phyloP scores from a whole-genome alignment of 1,140 invertebrate genomes.

The Dinoponera quadriceps region DNA sequence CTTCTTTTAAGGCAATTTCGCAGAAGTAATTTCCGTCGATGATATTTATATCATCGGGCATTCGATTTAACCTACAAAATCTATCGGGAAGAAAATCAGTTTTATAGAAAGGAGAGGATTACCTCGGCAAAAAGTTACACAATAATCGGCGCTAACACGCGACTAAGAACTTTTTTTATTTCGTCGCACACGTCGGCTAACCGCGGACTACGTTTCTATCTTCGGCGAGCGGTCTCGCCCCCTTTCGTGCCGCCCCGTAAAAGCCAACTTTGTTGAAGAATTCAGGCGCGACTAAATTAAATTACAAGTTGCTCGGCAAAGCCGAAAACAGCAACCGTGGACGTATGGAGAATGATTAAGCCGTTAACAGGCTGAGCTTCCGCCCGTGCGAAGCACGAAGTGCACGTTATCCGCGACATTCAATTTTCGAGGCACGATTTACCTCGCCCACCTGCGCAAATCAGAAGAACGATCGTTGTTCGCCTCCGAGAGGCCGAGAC shows the following conservation, averaged over 20 bases:
- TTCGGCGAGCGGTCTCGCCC: neutral
- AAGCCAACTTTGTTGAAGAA: conserved; percentile 30
- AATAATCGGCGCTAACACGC: conserved; percentile 35
- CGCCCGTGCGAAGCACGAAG: neutral
- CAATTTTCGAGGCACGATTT: neutral
- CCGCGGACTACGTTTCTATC: conserved; percentile 9
- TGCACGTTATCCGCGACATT: neutral
- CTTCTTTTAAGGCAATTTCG: no score
- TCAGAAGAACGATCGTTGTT: no score
- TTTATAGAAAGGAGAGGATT: conserved; percentile 26
- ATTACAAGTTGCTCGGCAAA: conserved; percentile 33
- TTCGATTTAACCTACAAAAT: conserved; percentile 56
- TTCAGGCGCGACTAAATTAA: conserved; percentile 27
- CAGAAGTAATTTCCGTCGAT: neutral
- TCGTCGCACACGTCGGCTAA: neutral
- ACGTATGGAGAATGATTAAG: neutral
- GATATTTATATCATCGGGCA: conserved; percentile 39
- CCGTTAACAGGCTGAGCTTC: neutral
- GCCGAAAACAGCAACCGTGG: neutral
- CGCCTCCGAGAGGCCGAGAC: no score
- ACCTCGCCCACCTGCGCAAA: no score
- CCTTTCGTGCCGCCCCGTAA: conserved; percentile 9
- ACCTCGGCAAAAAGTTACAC: conserved; percentile 37
- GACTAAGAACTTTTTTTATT: conserved; percentile 23
- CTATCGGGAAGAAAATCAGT: conserved; percentile 50